Evolutionary conservation across 2,113 vertebrate genomes (phyloP), one percentile per base, ranked within the genome.

Genomic region (Oryzias javanicus): DNA sequence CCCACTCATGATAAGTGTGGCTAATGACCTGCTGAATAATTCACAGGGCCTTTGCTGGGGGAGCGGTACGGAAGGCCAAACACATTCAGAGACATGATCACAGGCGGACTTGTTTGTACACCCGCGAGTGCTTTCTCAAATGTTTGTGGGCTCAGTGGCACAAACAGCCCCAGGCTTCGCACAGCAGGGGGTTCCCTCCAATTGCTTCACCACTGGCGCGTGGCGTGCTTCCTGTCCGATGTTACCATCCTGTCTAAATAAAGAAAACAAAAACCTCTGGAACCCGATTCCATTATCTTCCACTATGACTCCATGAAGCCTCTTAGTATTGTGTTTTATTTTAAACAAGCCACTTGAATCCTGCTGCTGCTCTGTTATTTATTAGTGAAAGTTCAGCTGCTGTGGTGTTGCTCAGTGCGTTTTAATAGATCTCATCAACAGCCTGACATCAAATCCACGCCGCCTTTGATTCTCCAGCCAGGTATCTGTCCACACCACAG

Each of bases 21-120:
- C 86, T 89, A 89, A 89, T 88, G 88, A 89, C 83, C 88, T 88
- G 81, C 83, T 89, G 86, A 89, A 89, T 89, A 84, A 89, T 89
- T 89, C 80, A 89, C 81, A 25, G 78, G 63, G 55, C 76, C 76
- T 76, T 83, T 70, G 74, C 79, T 35, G 64, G 8, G 40, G 27
- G 71, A 84, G 61, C 83, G 84, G 79, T 35, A 88, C 84, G 83
- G 81, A 83, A 79, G 82, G 77, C 76, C 78, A 67, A 70, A 80
- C 64, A 45, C 58, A 61, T 72, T 67, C 27, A 51, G 55, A 13
- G 51, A 75, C 61, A 60, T 59, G 77, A 68, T 76, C 55, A 27
- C 57, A 19, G 61, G 22, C 78, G 52, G 29, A 55, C 66, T 67
- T 51, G 18, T 14, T 63, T 71, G 70, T 56, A 58, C 66, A 60